Conservation (phyloP, 2,113 vertebrate genomes). For the Megaceryle torquata region DNA sequence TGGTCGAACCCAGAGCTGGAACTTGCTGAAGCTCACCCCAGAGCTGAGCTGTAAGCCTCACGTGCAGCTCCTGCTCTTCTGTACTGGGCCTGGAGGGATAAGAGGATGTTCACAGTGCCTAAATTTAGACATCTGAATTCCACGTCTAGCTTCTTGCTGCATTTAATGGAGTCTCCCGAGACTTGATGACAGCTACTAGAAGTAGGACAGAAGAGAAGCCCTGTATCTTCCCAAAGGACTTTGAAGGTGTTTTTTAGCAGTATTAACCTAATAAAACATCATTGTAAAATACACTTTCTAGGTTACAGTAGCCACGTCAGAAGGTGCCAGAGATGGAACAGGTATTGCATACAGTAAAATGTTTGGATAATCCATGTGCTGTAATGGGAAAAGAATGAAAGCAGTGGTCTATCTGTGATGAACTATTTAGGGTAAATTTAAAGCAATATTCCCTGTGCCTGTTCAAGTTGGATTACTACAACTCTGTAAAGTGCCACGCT, state of each 20-base stretch:
- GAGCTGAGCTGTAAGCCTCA: not conserved
- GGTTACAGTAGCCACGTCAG: not conserved
- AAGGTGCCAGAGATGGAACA: not conserved
- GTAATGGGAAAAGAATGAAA: not conserved
- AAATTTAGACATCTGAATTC: slow-evolving; percentile 24
- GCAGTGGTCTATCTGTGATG: not conserved
- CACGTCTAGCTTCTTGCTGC: not conserved
- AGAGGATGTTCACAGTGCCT: not conserved
- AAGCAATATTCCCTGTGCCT: not conserved
- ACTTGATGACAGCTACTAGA: not conserved
- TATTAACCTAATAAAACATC: not conserved
- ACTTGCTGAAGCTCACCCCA: not conserved
- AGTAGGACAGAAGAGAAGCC: slow-evolving; percentile 6
- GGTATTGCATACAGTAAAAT: not conserved
- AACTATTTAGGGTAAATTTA: not conserved
- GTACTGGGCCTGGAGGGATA: not conserved
- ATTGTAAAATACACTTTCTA: not conserved
- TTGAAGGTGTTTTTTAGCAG: not conserved
- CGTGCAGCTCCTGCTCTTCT: not conserved
- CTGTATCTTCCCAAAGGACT: not conserved
- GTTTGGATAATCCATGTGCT: not conserved
- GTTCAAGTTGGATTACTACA: not conserved
- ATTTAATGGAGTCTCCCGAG: slow-evolving; percentile 9
- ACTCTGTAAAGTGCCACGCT: not conserved
- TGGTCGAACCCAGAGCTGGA: not conserved